Conservation (phyloP, 2,888 invertebrate genomes). For the Drosophila lacicola region DNA sequence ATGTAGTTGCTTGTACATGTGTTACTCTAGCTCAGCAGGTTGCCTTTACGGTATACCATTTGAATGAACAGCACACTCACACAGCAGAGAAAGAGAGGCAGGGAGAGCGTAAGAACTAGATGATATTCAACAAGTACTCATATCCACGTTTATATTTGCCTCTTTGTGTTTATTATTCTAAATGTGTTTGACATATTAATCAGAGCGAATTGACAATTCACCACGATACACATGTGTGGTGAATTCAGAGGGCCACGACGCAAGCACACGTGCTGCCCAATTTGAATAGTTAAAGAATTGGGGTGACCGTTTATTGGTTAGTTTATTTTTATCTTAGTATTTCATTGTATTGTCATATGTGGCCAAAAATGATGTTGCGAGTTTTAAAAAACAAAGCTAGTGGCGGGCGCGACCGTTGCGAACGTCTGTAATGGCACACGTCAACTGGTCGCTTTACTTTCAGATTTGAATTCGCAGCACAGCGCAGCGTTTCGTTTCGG, state of each 20-base stretch:
- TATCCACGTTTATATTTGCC: constrained; percentile 35
- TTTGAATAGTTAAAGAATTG: not conserved
- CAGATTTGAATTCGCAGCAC: constrained; percentile 46
- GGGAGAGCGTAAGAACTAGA: constrained; percentile 18
- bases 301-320: constrained; percentile 1
- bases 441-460: constrained; percentile 56
- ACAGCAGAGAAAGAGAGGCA: constrained; percentile 1
- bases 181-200: constrained; percentile 24
- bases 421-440: constrained; percentile 66
- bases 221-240: constrained; percentile 47
- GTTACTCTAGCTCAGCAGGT: constrained; percentile 13
- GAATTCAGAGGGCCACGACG: constrained; percentile 29
- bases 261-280: constrained; percentile 34
- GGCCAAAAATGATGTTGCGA: not conserved
- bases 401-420: constrained; percentile 40
- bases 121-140: constrained; percentile 65
- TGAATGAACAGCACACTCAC: constrained; percentile 7
- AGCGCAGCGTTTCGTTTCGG: constrained; percentile 14
- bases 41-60: constrained; percentile 34
- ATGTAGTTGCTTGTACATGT: not conserved
- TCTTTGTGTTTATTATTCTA: constrained; percentile 33
- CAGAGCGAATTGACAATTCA: constrained; percentile 32
- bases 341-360: not conserved
- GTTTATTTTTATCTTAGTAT: not conserved
- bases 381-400: not conserved